Percentiles rank a stretch among this genome's conserved stretches.
These are phyloP conservation scores for Caenorhabditis brenneri DNA, from an alignment of 1,140 invertebrate species.

Conservation along the genomic window DNA sequence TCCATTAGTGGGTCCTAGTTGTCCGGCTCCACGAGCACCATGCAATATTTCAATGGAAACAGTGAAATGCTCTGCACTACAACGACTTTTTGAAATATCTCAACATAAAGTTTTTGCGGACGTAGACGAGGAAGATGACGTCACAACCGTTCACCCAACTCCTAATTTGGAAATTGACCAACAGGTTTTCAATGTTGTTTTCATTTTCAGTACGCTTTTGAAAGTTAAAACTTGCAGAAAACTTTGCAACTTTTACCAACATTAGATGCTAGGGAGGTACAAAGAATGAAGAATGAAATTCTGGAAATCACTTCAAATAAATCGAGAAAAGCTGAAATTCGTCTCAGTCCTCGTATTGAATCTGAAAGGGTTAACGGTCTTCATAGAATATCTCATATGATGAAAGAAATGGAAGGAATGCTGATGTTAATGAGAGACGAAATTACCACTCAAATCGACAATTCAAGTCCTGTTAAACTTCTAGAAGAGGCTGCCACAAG, in stretches of 20 bases:
- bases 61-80: not conserved
- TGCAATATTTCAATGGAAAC: not conserved
- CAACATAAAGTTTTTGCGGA: not conserved
- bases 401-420: constrained; percentile 18
- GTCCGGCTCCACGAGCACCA: not conserved
- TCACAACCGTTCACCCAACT: not conserved
- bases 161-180: constrained; percentile 13
- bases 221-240: not conserved
- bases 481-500: not conserved
- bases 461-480: not conserved
- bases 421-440: not conserved
- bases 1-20: constrained; percentile 23
- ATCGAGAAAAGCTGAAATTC: constrained; percentile 1
- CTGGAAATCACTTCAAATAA: not conserved
- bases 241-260: not conserved
- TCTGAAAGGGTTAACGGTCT: not conserved
- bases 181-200: not conserved
- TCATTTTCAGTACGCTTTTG: not conserved
- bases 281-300: not conserved
- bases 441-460: not conserved
- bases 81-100: constrained; percentile 16
- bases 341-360: not conserved
- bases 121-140: not conserved
- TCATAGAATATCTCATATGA: not conserved
- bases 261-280: not conserved